These are phyloP conservation scores for Bombylius major DNA, from an alignment of 2,888 invertebrate genomes.

Conservation along the genomic window DNA sequence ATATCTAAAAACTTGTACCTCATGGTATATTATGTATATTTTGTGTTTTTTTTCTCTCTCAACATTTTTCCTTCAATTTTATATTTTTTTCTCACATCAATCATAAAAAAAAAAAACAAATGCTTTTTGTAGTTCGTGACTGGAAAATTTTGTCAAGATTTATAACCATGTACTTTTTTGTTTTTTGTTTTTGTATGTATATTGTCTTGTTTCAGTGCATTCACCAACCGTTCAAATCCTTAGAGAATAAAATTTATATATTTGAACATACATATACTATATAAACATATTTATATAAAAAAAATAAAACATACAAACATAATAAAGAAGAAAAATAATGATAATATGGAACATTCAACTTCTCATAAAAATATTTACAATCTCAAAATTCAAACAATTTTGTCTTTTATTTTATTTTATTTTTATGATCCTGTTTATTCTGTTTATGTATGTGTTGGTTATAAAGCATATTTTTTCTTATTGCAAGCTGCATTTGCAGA, in stretches of 20 bases:
- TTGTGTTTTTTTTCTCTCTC: no score
- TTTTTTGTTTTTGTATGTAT: not conserved
- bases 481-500: constrained; percentile 4
- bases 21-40: no score
- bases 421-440: no score
- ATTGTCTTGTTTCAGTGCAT: not conserved
- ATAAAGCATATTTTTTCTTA: no score
- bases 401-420: no score
- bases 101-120: not conserved
- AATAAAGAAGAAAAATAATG: not conserved
- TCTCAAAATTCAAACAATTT: not conserved
- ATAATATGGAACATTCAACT: not conserved
- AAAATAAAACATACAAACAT: not conserved
- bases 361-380: not conserved
- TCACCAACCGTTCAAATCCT: not conserved
- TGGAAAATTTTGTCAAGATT: not conserved
- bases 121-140: not conserved
- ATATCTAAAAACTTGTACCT: no score
- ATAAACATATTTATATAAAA: not conserved
- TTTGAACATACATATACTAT: no score
- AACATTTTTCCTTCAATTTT: not conserved
- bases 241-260: not conserved
- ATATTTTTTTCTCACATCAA: not conserved
- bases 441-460: no score
- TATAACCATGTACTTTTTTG: not conserved